These are phyloP conservation scores for Brachyhypopomus gauderio DNA, from an alignment of 2,113 vertebrate genomes.

Conservation along the genomic window DNA sequence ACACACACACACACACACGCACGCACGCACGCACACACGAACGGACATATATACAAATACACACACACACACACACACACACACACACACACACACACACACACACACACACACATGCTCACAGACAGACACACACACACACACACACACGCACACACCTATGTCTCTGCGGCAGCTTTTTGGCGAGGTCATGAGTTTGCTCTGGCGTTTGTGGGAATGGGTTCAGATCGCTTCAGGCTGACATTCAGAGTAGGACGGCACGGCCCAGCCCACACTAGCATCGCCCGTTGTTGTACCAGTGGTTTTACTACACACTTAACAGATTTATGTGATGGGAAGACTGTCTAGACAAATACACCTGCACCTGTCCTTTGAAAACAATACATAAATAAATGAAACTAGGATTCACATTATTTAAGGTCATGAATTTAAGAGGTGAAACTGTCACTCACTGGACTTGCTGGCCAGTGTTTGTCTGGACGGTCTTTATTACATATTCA, in stretches of 20 bases:
- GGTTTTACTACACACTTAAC: conserved; percentile 35
- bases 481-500: background rate
- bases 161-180: no score
- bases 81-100: conserved; percentile 14
- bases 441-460: no score
- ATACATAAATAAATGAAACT: background rate
- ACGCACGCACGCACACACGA: conserved; percentile 47
- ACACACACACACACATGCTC: background rate
- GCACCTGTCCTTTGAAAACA: background rate
- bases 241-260: conserved; percentile 59
- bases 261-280: background rate
- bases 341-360: background rate
- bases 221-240: conserved; percentile 54
- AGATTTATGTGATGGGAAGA: background rate
- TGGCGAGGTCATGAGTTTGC: no score
- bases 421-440: background rate
- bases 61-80: conserved; percentile 42
- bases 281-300: conserved; percentile 48
- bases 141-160: no score
- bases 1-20: conserved; percentile 25
- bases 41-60: background rate
- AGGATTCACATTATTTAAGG: background rate
- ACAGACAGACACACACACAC: background rate
- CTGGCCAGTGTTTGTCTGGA: background rate
- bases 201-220: conserved; percentile 63